Evolutionary conservation across 2,888 invertebrate genomes (phyloP), one percentile per base, ranked within the genome.

Genomic region (Drosophila kanekoi): DNA sequence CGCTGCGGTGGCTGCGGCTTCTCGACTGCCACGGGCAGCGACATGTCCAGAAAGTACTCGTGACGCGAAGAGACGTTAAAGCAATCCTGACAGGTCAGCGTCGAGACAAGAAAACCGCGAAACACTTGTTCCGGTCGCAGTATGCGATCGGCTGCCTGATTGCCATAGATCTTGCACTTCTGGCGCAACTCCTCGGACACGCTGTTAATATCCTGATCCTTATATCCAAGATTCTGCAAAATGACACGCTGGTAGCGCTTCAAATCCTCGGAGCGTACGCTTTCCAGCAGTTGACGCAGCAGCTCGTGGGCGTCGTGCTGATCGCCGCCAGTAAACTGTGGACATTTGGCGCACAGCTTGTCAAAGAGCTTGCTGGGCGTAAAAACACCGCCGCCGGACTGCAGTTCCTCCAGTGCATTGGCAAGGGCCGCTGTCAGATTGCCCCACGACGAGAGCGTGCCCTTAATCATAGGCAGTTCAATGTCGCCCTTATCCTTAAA

Each of bases 291-390:
- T 93, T 97, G 97, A 57, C 99, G 93, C 16, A 99, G 93, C 59
- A 99, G 93, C 92, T 99, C 99, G 89, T 99, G 99, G 0, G 99
- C 96, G 91, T 99, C 99, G 90, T 99, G 99, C 90, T 99, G 99
- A 84, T 98, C 97, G 2, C 96, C 98, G 10, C 98, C 98, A 54
- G 96, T 96, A 92, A 98, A 99, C 91, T 98, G 96, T 0, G 97
- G 96, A 90, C 95, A 93, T 79, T 95, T 95, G 77, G 93, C 93
- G 62, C 94, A 95, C 20, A 96, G 93, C 64, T 94, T 94, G 1
- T 93, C 93, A 32, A 96, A 93, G 48, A 96, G 93, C 87, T 94
- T 94, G 23, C 94, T 92, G 0, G 96, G 96, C 20, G 93, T 94
- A 77, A 94, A 95, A 18, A 95, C 95, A 13, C 95, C 94, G 3